Percentiles rank a stretch among this genome's conserved stretches.
These are phyloP conservation scores for Microctenopoma stevenorrisi DNA, from an alignment of 2,797 vertebrate genomes.

Conservation along the genomic window DNA sequence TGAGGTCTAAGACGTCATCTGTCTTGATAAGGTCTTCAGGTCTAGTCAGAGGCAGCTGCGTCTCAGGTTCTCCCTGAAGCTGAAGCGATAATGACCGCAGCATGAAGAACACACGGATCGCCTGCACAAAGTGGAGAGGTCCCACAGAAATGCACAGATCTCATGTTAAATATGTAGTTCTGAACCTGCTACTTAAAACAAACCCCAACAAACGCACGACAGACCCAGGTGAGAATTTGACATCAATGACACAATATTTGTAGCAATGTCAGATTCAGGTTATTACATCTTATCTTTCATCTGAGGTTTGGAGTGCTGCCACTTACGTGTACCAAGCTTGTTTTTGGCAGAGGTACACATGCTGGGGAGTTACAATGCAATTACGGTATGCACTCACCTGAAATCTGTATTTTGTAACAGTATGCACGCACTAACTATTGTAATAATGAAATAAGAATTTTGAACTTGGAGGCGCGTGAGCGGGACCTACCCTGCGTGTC, in stretches of 20 bases:
- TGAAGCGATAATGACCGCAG: conserved; percentile 92
- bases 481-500: conserved; percentile 89
- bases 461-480: neutral
- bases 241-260: neutral
- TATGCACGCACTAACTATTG: too few species aligned
- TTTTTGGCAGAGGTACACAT: neutral
- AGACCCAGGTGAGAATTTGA: neutral
- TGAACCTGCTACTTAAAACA: neutral
- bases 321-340: neutral
- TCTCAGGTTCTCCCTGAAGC: conserved; percentile 91
- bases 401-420: neutral
- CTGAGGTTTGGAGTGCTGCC: neutral
- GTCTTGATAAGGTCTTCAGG: conserved; percentile 96
- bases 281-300: neutral
- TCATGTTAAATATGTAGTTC: neutral
- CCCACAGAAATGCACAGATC: conserved; percentile 17
- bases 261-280: neutral
- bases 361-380: neutral
- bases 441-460: neutral
- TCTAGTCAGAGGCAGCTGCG: conserved; percentile 93
- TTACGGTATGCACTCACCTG: neutral
- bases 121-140: conserved; percentile 75
- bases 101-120: conserved; percentile 98
- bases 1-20: conserved; percentile 96
- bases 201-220: neutral